Evolutionary conservation across 2,113 vertebrate species (phyloP), one percentile per base, ranked within the genome.

Genomic region (Sorex fumeus): DNA sequence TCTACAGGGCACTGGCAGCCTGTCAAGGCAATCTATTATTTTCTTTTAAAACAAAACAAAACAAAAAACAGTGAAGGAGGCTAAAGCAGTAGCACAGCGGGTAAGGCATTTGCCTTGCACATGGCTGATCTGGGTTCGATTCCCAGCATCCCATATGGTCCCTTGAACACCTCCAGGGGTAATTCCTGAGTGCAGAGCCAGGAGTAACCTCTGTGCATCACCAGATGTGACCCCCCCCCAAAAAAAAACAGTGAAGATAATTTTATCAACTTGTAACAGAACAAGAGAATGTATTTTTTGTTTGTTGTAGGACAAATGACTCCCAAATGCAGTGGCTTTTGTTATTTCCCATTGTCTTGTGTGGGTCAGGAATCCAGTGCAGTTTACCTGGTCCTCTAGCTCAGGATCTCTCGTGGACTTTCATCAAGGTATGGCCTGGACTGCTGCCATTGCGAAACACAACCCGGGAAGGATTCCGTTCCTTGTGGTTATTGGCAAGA

Each of bases 221-320:
- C n/a, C n/a, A n/a, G n/a, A n/a, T n/a, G n/a, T n/a, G n/a, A n/a
- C n/a, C n/a, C n/a, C n/a, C n/a, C n/a, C n/a, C n/a, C n/a, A n/a
- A n/a, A n/a, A n/a, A n/a, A 40, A 50, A 50, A 50, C 13, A 50
- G 57, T 60, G 57, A 60, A 60, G 62, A 53, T n/a, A 21, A 43
- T 78, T 84, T 92, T 84, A 94, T 75, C 40, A 19, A 79, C 57
- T 86, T 81, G 23, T 80, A 74, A 75, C 45, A 7, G 40, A 70
- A 79, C 32, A 72, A 88, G 23, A 69, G 74, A 76, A 71, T 28
- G 11, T 2, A 30, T 4, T 74, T 69, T 62, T 60, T 70, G 53
- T 69, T 70, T 18, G 23, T 72, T 70, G 10, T 2, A 13, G 82
- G 71, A 79, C 19, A 91, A 82, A 91, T 30, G 11, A 76, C 15